Base-by-base conservation (phyloP, 1,140 invertebrate species). In the Drosophila tropicalis region DNA sequence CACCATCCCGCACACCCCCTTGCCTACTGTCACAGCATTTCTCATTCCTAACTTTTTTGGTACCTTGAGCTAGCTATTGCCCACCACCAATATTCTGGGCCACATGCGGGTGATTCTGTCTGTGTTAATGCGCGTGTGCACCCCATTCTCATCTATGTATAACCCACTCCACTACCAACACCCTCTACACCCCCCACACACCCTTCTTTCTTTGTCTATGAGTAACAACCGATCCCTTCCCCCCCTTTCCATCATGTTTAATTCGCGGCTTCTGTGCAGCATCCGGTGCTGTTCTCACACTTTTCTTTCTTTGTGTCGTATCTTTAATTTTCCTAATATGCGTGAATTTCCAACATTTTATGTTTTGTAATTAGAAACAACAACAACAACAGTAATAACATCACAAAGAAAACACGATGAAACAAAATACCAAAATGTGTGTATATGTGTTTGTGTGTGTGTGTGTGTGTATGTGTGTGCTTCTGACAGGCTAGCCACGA, bases 321-420 rank as follows among this genome's bases (percentile, higher is more conserved):
- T 89, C 85, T 89, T 89, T 75, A 90, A 90, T 89, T 89, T 89
- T 90, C 81, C 72, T 90, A 89, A 89, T 89, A 89, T 87, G 84
- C 84, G 81, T 89, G 84, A 89, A 84, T 90, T 58, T 90, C 74
- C 65, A 84, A 84, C 81, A 79, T 84, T 89, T 81, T 84, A 84
- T 89, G 83, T 89, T 84, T 81, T 69, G 84, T 90, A 89, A 90
- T 89, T 89, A 89, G 81, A 90, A 89, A 72, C 58, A 71, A 61
- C 69, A 63, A 47, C 36, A 60, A 65, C 5, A n/a, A 15, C 36
- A 29, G 3, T 22, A 22, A 29, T 29, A 12, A 44, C 32, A 62
- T 15, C 10, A 12, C 5, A 54, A 40, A 25, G 22, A 17, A 51
- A 44, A 39, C 15, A 39, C 10, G 36, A 39, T 13, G 36, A 39